Base-by-base conservation (phyloP, 2,797 vertebrate genomes). In the Holocentrus rufus region DNA sequence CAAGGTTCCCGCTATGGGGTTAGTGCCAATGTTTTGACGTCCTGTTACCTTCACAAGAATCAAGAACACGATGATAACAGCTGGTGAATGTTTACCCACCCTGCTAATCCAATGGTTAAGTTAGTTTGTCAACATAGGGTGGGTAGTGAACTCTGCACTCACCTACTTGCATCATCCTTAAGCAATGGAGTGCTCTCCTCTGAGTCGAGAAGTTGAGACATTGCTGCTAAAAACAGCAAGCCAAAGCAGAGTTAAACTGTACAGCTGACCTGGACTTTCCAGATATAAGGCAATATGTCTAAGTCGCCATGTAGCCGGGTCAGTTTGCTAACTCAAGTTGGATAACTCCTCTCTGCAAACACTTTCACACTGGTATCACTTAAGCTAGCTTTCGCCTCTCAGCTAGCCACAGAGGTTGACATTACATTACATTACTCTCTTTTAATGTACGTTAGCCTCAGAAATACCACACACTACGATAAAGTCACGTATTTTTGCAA, bases 171-270 rank as follows among this genome's bases (percentile, higher is more conserved):
- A 57, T 93, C 93, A 70, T 89, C 91, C 69, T 80, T 84, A 1
- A 94, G 88, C 66, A 95, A 63, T 0, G 92, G 92, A 6, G 91
- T 87, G 6, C 67, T 84, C 4, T 92, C 91, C 6, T 92, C 91
- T 2, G 89, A 60, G 8, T 93, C 90, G 6, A 65, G 17, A 8
- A 79, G 15, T 47, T 82, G 78, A 66, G 93, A 78, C 94, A 95
- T 95, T 61, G 71, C 73, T 34, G 14, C 7, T 25, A 25, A 65
- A 49, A 68, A 42, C 3, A 54, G 2, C 30, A 58, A 67, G 1
- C 2, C 5, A 25, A 20, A 50, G 31, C 58, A 42, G 61, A 18
- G 20, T 4, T 31, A 49, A 60, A 58, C 18, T 36, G 5, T 7
- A 17, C 17, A 13, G 15, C 17, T 62, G 8, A 14, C 2, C 39